Evolutionary conservation across 2,797 vertebrate species (phyloP).

Genomic region (Eulemur rubriventer): DNA sequence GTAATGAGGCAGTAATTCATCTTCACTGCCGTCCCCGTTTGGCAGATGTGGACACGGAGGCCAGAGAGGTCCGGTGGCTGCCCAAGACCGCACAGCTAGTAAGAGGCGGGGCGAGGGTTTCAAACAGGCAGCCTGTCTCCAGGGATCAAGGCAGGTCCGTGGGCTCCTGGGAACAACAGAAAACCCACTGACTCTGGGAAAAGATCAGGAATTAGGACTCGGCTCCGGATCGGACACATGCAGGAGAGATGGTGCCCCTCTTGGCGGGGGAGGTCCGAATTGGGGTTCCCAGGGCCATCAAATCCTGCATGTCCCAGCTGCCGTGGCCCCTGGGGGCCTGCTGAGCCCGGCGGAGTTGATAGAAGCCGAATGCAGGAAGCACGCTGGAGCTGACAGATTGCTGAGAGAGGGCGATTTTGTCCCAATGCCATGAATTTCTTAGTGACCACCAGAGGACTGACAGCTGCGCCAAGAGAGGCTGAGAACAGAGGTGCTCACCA

Average conservation of each 20-base stretch:
- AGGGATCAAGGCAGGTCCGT: neutral
- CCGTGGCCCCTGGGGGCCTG: neutral
- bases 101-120: too few species aligned
- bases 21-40: neutral
- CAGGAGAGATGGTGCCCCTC: neutral
- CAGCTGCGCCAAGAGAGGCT: neutral
- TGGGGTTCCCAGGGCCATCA: neutral
- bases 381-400: neutral
- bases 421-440: neutral
- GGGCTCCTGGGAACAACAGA: neutral
- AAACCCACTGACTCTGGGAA: neutral
- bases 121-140: neutral
- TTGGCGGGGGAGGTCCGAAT: neutral
- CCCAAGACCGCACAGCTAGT: neutral
- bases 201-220: neutral
- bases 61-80: neutral
- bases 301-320: neutral
- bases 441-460: neutral
- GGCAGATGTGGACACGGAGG: neutral
- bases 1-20: too few species aligned
- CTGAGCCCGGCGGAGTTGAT: neutral
- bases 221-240: neutral
- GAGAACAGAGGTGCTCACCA: neutral
- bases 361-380: neutral
- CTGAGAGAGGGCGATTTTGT: neutral